Base-by-base conservation (phyloP, 2,888 invertebrate species). In the Phengaris alcon region DNA sequence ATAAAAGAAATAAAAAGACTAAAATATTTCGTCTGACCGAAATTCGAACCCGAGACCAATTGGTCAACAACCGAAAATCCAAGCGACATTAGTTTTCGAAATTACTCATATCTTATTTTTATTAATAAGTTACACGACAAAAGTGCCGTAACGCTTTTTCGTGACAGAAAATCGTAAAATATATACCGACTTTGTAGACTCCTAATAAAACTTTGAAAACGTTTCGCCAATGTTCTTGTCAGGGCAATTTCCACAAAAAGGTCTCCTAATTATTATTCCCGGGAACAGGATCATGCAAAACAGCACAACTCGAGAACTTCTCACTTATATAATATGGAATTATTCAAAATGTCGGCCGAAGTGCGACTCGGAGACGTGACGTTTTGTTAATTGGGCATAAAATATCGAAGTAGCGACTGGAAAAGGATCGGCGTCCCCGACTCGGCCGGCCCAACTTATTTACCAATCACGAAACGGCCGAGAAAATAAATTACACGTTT, bases 251-350 rank as follows among this genome's bases (percentile, higher is more conserved):
- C 69, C 15, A 9, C 48, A 69, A 48, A 69, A 46, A 69, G 44
- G 74, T 22, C 68, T 13, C 46, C 69, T 69, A 82, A 80, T 84
- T 82, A 82, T 81, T 82, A 83, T 82, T 82, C 82, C 75, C 69
- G 48, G 72, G 75, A 77, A 79, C 73, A 77, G 79, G 82, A 85
- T 87, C 86, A 87, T 86, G 86, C 81, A 84, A 85, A 86, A 81
- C 78, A 79, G 76, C 79, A 76, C 74, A 80, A 76, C 74, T 69
- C 48, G 72, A 76, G 77, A 84, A 85, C 81, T 86, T 85, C 79
- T 80, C 82, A 85, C 84, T 85, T 87, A 85, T 85, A 86, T 84
- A 86, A 86, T 86, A 85, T 86, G 85, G 84, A 87, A 85, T 86
- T 86, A 86, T 86, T 85, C 82, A 84, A 85, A 86, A 83, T 81